phyloP scores from a whole-genome alignment of 2,797 vertebrate genomes.

The Cephalopachus bancanus region DNA sequence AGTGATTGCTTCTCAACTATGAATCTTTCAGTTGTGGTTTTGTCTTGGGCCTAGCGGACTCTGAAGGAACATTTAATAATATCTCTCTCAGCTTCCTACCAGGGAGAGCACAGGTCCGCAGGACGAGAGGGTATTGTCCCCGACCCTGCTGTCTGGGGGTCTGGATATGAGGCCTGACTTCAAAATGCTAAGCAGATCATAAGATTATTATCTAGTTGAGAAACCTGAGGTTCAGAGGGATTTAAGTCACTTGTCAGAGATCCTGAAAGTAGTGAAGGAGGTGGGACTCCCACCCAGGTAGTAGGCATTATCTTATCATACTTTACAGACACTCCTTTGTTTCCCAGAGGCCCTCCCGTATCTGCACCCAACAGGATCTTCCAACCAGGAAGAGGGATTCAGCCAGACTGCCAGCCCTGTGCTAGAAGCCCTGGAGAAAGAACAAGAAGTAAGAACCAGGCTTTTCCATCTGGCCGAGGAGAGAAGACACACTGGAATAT shows the following conservation, averaged over 20 bases:
- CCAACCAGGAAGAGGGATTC: not conserved
- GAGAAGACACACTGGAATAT: not conserved
- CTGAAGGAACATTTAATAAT: not conserved
- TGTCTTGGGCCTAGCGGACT: not conserved
- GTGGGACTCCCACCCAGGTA: not conserved
- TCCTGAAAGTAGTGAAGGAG: not conserved
- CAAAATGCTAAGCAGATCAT: not conserved
- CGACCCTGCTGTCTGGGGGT: not conserved
- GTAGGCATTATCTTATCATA: not conserved
- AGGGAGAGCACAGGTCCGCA: not conserved
- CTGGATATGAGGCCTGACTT: not conserved
- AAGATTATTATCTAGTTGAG: not conserved
- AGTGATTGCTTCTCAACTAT: slow-evolving; percentile 25
- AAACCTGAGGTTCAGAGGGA: not conserved
- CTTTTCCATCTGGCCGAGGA: not conserved
- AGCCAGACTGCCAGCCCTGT: not conserved
- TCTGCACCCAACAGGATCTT: not conserved
- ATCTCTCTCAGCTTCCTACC: not conserved
- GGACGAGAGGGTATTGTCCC: not conserved
- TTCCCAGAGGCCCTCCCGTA: not conserved
- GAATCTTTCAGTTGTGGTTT: slow-evolving; percentile 42
- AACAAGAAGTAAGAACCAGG: not conserved
- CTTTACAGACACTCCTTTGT: not conserved
- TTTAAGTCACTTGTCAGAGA: not conserved
- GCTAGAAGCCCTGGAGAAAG: slow-evolving; percentile 9